Base-by-base conservation (phyloP, 1,140 invertebrate genomes). In the Papilio xuthus region DNA sequence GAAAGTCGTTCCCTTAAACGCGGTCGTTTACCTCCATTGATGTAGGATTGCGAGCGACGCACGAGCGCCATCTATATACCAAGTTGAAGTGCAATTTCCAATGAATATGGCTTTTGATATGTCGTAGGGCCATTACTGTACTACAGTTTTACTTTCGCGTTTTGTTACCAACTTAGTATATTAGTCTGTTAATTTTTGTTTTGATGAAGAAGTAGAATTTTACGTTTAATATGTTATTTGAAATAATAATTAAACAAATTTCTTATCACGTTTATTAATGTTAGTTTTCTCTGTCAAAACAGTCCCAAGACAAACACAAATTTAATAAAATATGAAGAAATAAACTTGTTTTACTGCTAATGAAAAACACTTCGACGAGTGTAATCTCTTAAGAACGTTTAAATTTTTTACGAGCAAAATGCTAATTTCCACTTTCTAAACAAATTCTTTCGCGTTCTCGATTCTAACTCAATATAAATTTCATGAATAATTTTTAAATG, bases 281-380 rank as follows among this genome's bases (percentile, higher is more conserved):
- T n/a, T n/a, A n/a, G n/a, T n/a, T n/a, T n/a, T n/a, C n/a, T n/a
- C n/a, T n/a, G n/a, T n/a, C n/a, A n/a, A n/a, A 28, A 28, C 13
- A 6, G 60, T 32, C 13, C 60, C 26, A 26, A 28, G 32, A 67
- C 60, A 67, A 67, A 32, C 60, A 67, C 26, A 67, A n/a, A 67
- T 67, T 28, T 67, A 28, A 4, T 67, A 67, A 32, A 67, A 67
- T 67, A 67, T 32, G 28, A 67, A 67, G 60, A 67, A 67, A 67
- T 67, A 67, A 67, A 67, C 60, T 67, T 67, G 60, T 67, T 67
- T 67, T 67, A 67, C 60, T 67, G 60, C 60, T 67, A 67, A 67
- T 67, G 60, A 67, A 67, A 67, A 67, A 67, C 60, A 67, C 60
- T 67, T 67, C 26, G 60, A 67, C 12, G 60, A 67, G 26, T 67